Percentiles rank a stretch among this genome's conserved stretches.
These are phyloP conservation scores for Cydia amplana DNA, from an alignment of 1,140 invertebrate species.

Conservation along the genomic window DNA sequence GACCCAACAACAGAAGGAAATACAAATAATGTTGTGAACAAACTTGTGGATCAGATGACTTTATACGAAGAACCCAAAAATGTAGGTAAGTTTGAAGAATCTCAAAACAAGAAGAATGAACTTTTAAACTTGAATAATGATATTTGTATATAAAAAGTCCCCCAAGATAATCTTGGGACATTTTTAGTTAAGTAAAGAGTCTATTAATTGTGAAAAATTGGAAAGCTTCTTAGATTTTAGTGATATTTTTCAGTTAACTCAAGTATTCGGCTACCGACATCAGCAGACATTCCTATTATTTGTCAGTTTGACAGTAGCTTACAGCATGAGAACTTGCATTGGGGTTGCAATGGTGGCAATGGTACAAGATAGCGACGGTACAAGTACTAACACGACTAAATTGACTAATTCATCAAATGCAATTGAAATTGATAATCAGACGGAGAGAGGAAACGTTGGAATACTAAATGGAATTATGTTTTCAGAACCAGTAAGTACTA, in stretches of 20 bases:
- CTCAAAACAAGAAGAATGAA: no score
- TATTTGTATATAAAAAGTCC: no score
- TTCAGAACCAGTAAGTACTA: conserved; percentile 25
- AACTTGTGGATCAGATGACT: neutral
- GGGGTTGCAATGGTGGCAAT: conserved; percentile 87
- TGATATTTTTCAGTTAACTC: conserved; percentile 36
- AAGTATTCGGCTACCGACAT: conserved; percentile 79
- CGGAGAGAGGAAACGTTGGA: neutral
- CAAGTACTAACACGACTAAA: neutral
- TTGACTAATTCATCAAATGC: conserved; percentile 1
- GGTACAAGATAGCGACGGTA: conserved; percentile 61
- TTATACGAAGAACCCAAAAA: conserved; percentile 27
- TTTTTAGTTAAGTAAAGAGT: neutral
- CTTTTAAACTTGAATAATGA: no score
- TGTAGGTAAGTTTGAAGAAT: conserved; percentile 11
- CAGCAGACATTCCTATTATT: conserved; percentile 84
- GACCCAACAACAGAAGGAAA: neutral
- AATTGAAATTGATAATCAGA: neutral
- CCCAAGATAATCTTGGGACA: no score
- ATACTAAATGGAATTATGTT: conserved; percentile 5
- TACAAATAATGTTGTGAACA: neutral
- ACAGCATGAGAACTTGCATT: conserved; percentile 84
- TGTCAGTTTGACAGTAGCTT: conserved; percentile 82
- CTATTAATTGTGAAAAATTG: no score
- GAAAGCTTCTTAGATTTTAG: no score